Evolutionary conservation across 2,888 invertebrate genomes (phyloP).

Genomic region (Diaphora mendica): DNA sequence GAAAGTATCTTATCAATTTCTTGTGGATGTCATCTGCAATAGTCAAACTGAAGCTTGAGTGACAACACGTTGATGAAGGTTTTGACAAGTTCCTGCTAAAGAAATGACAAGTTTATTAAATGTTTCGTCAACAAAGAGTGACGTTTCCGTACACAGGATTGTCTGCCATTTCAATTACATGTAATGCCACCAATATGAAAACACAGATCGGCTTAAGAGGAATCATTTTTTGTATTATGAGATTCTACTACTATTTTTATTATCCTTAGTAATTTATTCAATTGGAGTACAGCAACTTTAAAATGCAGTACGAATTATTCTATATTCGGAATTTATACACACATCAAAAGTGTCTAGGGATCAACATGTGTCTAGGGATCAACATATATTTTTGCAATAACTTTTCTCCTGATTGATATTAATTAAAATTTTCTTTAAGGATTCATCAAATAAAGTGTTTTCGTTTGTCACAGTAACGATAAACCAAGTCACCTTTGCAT

Average conservation of each 20-base stretch:
- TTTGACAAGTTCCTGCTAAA: not conserved
- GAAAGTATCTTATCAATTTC: not conserved
- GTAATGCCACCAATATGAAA: not conserved
- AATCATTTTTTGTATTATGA: not conserved
- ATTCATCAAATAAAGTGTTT: no score
- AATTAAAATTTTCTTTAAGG: no score
- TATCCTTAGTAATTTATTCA: no score
- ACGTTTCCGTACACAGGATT: not conserved
- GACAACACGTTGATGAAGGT: not conserved
- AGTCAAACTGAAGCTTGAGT: not conserved
- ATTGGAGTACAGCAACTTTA: no score
- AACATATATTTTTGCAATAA: no score
- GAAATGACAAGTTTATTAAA: conserved; percentile 2
- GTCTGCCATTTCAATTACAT: not conserved
- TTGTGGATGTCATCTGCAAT: not conserved
- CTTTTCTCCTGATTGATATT: no score
- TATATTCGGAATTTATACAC: no score
- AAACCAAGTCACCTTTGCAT: no score
- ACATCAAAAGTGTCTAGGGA: no score
- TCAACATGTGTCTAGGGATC: no score
- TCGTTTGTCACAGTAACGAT: no score
- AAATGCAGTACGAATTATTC: no score
- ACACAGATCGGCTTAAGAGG: not conserved
- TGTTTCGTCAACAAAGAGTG: not conserved
- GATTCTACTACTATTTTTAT: not conserved